These are phyloP conservation scores for Tadarida brasiliensis DNA, from an alignment of 2,797 vertebrate species.

Conservation along the genomic window DNA sequence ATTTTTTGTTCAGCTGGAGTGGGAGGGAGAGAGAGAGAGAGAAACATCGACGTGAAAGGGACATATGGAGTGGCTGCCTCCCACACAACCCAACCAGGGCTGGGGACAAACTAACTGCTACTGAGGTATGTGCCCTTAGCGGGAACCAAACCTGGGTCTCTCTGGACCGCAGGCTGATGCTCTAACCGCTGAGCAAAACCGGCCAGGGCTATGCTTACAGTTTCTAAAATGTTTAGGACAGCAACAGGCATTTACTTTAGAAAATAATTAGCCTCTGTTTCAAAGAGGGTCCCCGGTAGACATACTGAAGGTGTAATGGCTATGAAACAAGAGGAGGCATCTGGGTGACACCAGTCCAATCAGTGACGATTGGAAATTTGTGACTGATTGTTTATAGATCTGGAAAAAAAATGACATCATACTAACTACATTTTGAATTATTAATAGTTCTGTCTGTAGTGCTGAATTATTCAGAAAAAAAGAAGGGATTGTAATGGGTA, in stretches of 20 bases:
- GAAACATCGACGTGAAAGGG: too few species aligned
- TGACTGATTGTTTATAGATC: not conserved
- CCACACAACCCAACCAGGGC: too few species aligned
- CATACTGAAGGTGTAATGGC: not conserved
- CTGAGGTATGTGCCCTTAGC: too few species aligned
- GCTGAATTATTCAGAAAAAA: slow-evolving; percentile 26
- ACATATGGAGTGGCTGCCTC: too few species aligned
- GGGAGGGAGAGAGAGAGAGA: too few species aligned
- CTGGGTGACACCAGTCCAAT: not conserved
- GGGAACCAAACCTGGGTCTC: too few species aligned
- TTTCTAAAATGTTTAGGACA: not conserved
- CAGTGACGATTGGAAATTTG: not conserved
- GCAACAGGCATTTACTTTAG: not conserved
- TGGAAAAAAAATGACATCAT: not conserved
- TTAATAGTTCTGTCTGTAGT: not conserved
- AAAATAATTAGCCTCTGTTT: not conserved
- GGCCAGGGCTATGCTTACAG: not conserved
- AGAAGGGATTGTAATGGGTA: not conserved
- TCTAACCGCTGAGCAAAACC: too few species aligned
- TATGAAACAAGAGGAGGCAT: not conserved
- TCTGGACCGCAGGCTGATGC: too few species aligned
- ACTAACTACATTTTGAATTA: not conserved
- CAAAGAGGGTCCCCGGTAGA: not conserved
- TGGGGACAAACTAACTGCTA: too few species aligned
- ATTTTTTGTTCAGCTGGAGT: too few species aligned